These are phyloP conservation scores for Anthoscopus minutus DNA, from an alignment of 2,113 vertebrate genomes.

Conservation along the genomic window DNA sequence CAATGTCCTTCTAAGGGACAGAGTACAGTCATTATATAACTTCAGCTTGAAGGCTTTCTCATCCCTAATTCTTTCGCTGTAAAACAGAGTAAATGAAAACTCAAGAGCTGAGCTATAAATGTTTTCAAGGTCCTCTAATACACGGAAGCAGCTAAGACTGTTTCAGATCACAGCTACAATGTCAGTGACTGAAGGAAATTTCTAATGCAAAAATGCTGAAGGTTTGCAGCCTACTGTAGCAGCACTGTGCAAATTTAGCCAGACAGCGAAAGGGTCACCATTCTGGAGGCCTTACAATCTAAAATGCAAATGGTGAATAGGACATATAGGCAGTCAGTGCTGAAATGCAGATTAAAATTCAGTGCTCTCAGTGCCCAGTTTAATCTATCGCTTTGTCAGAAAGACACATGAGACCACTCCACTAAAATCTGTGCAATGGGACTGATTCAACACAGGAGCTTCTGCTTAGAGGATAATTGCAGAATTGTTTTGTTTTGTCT, in stretches of 20 bases:
- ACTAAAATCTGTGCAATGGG: conserved; percentile 9
- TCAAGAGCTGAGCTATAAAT: neutral
- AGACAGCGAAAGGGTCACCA: neutral
- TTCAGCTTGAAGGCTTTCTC: neutral
- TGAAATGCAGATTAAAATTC: neutral
- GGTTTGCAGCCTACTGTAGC: neutral
- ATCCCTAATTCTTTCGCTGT: neutral
- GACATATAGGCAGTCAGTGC: neutral
- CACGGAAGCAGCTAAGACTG: neutral
- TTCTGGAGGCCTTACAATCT: neutral
- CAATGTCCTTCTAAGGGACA: neutral
- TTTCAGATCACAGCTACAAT: rapidly evolving
- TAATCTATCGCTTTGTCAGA: neutral
- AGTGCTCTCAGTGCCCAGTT: neutral
- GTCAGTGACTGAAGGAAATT: neutral
- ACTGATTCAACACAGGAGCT: conserved; percentile 8
- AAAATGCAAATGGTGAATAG: neutral
- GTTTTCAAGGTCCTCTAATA: neutral
- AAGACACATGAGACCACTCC: neutral
- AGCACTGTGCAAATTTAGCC: neutral
- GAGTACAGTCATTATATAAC: neutral
- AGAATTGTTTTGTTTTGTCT: conserved; percentile 52
- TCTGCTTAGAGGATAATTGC: conserved; percentile 48
- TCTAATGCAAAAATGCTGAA: too few relatives aligned
- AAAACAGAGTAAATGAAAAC: neutral